phyloP scores from a whole-genome alignment of 2,888 invertebrate species.

The Cheilosia pagana region DNA sequence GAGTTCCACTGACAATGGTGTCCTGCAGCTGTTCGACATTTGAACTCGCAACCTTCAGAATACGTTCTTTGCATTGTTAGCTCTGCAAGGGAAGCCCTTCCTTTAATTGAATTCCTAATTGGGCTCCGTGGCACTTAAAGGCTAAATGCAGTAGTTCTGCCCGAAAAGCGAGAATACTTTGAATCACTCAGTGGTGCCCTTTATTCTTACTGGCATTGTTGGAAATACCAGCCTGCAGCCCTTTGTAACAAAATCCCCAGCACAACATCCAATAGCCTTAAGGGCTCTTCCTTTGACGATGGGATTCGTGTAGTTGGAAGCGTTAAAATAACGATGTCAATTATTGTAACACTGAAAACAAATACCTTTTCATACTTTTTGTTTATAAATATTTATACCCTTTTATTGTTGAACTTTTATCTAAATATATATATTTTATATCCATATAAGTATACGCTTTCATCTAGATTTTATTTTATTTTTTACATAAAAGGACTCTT shows the following conservation, averaged over 20 bases:
- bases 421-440: constrained; percentile 15
- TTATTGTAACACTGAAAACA: constrained; percentile 51
- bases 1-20: too few relatives aligned
- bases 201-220: constrained; percentile 7
- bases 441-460: constrained; percentile 6
- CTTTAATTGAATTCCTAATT: too few relatives aligned
- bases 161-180: neutral
- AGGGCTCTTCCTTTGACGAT: constrained; percentile 3
- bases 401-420: constrained; percentile 54
- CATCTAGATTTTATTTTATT: constrained; percentile 24
- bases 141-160: neutral
- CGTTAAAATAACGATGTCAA: constrained; percentile 56
- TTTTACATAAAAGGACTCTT: constrained; percentile 51
- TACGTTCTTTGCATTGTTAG: too few relatives aligned
- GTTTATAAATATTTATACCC: constrained; percentile 48
- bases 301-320: constrained; percentile 22
- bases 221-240: neutral
- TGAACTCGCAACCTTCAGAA: too few relatives aligned
- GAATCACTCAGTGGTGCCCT: neutral
- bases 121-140: too few relatives aligned
- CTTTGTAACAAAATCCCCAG: constrained; percentile 15
- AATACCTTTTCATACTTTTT: constrained; percentile 31
- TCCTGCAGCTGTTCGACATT: too few relatives aligned
- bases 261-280: constrained; percentile 18
- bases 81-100: too few relatives aligned